Percentiles rank a stretch among this genome's conserved stretches.
Evolutionary conservation across 2,888 invertebrate genomes (phyloP).

Genomic region (Xanthorhoe designata): DNA sequence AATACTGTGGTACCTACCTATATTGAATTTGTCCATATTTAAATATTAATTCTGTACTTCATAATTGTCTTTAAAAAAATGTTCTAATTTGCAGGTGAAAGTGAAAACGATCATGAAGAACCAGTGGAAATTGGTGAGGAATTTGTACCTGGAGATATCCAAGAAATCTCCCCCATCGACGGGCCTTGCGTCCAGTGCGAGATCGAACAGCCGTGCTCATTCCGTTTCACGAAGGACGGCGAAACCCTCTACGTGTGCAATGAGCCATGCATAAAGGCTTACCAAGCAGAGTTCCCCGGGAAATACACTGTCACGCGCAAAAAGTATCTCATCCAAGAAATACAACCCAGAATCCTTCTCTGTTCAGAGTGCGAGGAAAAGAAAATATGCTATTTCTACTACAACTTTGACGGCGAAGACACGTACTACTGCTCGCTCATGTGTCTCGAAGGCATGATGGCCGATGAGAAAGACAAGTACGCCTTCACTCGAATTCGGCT

Average conservation of each 20-base stretch:
- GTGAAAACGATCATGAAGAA: constrained; percentile 81
- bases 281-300: constrained; percentile 69
- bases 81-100: constrained; percentile 68
- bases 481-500: constrained; percentile 82
- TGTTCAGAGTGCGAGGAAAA: constrained; percentile 78
- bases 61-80: background rate
- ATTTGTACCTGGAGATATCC: constrained; percentile 66
- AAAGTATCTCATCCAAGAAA: constrained; percentile 77
- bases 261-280: constrained; percentile 77
- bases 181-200: constrained; percentile 79
- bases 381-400: constrained; percentile 77
- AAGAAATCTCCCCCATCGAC: constrained; percentile 68
- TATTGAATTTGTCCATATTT: no score
- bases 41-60: no score
- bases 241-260: constrained; percentile 74
- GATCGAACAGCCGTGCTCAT: constrained; percentile 61
- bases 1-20: no score
- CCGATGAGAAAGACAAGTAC: constrained; percentile 83
- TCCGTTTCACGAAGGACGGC: constrained; percentile 63
- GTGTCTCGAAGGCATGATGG: constrained; percentile 84
- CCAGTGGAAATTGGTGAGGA: constrained; percentile 66
- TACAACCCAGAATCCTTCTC: constrained; percentile 56
- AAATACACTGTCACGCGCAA: constrained; percentile 63
- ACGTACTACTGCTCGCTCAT: constrained; percentile 83
- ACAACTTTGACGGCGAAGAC: constrained; percentile 76